phyloP scores from a whole-genome alignment of 2,888 invertebrate genomes.

The Drosophila sordidula region DNA sequence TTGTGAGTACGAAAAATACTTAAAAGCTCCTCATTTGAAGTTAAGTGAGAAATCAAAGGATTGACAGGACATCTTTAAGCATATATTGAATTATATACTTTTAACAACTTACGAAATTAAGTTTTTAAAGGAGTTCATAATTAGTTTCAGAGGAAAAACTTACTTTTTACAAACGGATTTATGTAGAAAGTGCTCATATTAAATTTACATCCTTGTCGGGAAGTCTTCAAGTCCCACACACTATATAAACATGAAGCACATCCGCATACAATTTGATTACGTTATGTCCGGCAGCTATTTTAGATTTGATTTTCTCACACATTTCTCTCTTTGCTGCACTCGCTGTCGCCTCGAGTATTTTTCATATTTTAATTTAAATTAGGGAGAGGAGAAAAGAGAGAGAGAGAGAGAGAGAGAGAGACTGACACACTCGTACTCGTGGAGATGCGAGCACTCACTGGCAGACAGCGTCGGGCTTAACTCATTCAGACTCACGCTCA shows the following conservation, averaged over 20 bases:
- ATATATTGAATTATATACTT: background rate
- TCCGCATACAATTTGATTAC: conserved; percentile 68
- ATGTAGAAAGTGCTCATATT: background rate
- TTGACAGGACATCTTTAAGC: background rate
- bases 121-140: too few species aligned
- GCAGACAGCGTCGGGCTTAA: conserved; percentile 52
- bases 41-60: background rate
- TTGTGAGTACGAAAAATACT: background rate
- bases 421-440: conserved; percentile 16
- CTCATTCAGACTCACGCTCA: conserved; percentile 63
- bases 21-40: background rate
- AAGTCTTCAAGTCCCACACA: conserved; percentile 13
- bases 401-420: conserved; percentile 25
- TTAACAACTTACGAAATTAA: too few species aligned
- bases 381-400: conserved; percentile 32
- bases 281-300: conserved; percentile 77
- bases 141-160: background rate
- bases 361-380: conserved; percentile 81
- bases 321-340: conserved; percentile 15
- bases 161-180: background rate
- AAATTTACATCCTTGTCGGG: conserved; percentile 12
- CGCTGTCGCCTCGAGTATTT: conserved; percentile 56
- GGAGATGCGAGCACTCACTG: conserved; percentile 32
- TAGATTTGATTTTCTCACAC: conserved; percentile 76
- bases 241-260: conserved; percentile 11